Conservation (phyloP, 2,113 vertebrate genomes). For the Emberiza fucata region DNA sequence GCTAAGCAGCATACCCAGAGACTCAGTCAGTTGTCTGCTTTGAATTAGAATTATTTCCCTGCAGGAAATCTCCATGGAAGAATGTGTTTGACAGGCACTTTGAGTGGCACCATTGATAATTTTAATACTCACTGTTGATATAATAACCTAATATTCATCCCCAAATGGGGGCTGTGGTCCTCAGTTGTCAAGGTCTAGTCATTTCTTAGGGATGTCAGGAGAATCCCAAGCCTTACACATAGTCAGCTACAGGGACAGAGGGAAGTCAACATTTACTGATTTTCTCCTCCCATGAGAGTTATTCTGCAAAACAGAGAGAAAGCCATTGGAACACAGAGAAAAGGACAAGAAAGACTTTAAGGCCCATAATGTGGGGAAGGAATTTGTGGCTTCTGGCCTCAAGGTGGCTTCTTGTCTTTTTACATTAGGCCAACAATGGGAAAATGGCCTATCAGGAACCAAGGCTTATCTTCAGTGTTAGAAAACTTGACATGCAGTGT, state of each 20-base stretch:
- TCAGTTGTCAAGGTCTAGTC: fast-evolving
- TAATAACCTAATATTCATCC: background rate
- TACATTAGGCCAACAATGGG: background rate
- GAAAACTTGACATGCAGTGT: background rate
- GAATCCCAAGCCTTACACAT: background rate
- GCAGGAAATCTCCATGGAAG: background rate
- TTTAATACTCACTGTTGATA: background rate
- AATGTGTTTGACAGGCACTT: background rate
- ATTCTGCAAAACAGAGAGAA: background rate
- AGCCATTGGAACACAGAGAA: background rate
- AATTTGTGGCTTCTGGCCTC: background rate
- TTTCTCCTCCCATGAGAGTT: background rate
- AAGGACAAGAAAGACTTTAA: background rate
- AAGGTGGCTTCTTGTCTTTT: background rate
- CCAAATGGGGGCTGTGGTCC: background rate
- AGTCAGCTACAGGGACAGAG: background rate
- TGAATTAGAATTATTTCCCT: background rate
- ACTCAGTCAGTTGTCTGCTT: background rate
- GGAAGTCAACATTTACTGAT: fast-evolving
- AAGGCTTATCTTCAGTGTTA: background rate
- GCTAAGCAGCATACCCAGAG: background rate
- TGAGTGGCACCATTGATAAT: background rate
- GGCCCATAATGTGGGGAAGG: background rate
- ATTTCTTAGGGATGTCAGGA: background rate
- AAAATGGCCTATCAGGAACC: background rate